phyloP scores from a whole-genome alignment of 2,888 invertebrate species.

The Lymantria dispar region DNA sequence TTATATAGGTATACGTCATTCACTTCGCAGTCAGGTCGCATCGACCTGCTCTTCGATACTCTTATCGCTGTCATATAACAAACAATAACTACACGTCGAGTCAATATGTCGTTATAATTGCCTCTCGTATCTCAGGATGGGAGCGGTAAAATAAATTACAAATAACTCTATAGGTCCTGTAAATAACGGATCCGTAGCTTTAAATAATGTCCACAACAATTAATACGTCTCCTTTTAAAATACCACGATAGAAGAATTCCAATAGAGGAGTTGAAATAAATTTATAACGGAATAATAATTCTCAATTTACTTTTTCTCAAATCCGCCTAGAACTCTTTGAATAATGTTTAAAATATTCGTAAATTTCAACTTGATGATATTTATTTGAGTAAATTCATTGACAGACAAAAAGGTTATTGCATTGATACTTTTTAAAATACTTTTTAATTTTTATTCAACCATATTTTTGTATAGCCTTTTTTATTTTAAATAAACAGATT shows the following conservation, averaged over 20 bases:
- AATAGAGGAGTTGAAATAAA: slow-evolving; percentile 30
- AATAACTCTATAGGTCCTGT: slow-evolving; percentile 41
- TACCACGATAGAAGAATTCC: slow-evolving; percentile 32
- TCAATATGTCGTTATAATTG: slow-evolving; percentile 68
- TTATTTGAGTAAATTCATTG: no score
- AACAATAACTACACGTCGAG: slow-evolving; percentile 50
- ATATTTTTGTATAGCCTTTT: no score
- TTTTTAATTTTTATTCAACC: no score
- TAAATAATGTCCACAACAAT: slow-evolving; percentile 48
- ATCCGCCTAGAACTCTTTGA: background rate
- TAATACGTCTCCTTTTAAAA: slow-evolving; percentile 26
- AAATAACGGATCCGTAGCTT: slow-evolving; percentile 45
- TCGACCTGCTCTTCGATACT: slow-evolving; percentile 42
- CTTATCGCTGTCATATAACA: slow-evolving; percentile 52
- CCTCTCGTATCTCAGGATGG: slow-evolving; percentile 48
- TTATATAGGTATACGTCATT: slow-evolving; percentile 43
- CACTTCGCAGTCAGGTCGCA: slow-evolving; percentile 31
- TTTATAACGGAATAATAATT: slow-evolving; percentile 39
- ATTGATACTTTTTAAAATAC: no score
- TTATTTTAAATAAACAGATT: no score
- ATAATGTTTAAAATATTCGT: no score
- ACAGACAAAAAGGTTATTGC: no score
- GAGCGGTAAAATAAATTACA: slow-evolving; percentile 48
- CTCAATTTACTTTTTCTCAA: slow-evolving; percentile 35
- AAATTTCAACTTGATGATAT: no score